Evolutionary conservation across 2,113 vertebrate genomes (phyloP).

Genomic region (Cygnus buccinator): DNA sequence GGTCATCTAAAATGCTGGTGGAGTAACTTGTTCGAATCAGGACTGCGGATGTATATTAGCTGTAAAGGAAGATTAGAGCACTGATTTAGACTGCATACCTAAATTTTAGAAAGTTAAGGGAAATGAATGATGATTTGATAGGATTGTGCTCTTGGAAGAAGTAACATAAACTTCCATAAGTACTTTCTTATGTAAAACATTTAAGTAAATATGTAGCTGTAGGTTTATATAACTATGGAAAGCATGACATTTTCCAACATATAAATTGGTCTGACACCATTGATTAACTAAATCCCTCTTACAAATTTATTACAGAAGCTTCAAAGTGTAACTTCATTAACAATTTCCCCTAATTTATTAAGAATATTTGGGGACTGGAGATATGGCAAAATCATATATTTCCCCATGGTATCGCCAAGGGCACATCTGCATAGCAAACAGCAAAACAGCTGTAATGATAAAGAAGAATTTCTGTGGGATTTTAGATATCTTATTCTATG

Average conservation of each 20-base stretch:
- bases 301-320: not conserved
- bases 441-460: not conserved
- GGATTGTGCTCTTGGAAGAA: not conserved
- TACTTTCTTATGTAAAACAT: not conserved
- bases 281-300: not conserved
- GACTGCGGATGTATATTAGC: not conserved
- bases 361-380: not conserved
- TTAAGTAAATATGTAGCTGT: not conserved
- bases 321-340: constrained; percentile 23
- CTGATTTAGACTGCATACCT: not conserved
- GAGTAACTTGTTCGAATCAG: not conserved
- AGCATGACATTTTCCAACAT: not conserved
- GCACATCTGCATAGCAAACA: not conserved
- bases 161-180: not conserved
- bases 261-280: not conserved
- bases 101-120: not conserved
- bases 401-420: constrained; percentile 6
- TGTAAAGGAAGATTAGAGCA: not conserved
- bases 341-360: not conserved
- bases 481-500: not conserved
- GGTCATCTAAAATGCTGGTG: not conserved
- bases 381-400: not conserved
- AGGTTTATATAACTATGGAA: not conserved
- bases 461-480: not conserved
- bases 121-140: not conserved